These are phyloP conservation scores for Anguilla obscura DNA, from an alignment of 2,797 vertebrate genomes.

Conservation along the genomic window DNA sequence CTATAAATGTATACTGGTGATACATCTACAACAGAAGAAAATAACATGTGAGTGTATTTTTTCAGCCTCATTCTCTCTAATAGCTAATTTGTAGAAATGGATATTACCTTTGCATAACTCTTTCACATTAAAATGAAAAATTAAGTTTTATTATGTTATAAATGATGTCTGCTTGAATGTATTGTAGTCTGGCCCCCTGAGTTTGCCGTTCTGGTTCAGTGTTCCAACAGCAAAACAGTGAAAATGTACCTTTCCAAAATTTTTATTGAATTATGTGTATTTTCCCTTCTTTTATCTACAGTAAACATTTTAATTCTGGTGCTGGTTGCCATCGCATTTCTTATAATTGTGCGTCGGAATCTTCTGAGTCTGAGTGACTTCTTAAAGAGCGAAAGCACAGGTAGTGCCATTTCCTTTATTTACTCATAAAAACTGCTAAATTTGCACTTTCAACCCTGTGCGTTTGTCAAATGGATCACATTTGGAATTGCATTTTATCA, in stretches of 20 bases:
- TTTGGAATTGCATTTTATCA: slow-evolving; percentile 40
- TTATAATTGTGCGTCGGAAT: slow-evolving; percentile 89
- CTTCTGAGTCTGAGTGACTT: slow-evolving; percentile 89
- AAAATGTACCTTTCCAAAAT: background rate
- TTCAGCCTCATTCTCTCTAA: no score
- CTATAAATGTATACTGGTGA: no score
- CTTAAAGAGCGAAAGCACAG: slow-evolving; percentile 80
- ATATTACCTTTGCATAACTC: no score
- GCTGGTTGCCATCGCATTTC: slow-evolving; percentile 83
- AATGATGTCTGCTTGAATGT: background rate
- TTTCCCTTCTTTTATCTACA: slow-evolving; percentile 61
- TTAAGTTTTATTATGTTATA: background rate
- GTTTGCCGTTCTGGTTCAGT: no score
- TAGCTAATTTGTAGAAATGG: no score
- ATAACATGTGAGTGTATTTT: no score
- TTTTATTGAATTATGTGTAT: background rate
- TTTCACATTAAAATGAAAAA: no score
- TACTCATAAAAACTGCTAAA: no score
- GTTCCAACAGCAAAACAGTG: no score
- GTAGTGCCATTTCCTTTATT: slow-evolving; percentile 58
- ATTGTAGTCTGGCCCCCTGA: no score
- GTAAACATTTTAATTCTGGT: slow-evolving; percentile 88
- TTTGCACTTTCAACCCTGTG: background rate
- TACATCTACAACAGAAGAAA: no score
- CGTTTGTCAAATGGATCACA: background rate